phyloP scores from a whole-genome alignment of 1,140 invertebrate species.

The Bradynema listronoti region DNA sequence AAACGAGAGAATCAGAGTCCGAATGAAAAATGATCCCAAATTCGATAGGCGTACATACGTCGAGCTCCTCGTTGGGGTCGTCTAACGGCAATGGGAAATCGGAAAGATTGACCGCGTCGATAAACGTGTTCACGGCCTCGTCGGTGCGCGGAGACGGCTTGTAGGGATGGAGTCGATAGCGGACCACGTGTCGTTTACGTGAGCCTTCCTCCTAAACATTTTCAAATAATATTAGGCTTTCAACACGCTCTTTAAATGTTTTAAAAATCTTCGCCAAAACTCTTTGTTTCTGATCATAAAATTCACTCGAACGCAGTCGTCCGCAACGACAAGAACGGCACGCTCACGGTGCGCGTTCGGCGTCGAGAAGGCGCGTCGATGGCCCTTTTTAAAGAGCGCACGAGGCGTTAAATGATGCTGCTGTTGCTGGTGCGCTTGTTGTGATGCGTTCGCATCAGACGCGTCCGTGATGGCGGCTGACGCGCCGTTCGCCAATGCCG shows the following conservation, averaged over 20 bases:
- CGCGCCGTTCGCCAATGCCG: background rate
- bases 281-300: background rate
- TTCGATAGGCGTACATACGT: background rate
- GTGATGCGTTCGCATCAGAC: background rate
- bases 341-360: conserved; percentile 31
- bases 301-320: conserved; percentile 16
- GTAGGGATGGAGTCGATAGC: conserved; percentile 37
- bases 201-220: conserved; percentile 30
- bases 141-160: conserved; percentile 20
- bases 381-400: conserved; percentile 41
- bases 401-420: too few species aligned
- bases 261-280: conserved; percentile 1
- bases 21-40: background rate
- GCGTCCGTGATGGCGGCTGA: background rate
- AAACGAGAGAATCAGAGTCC: conserved; percentile 10
- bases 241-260: background rate
- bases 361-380: conserved; percentile 42
- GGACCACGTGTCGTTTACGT: conserved; percentile 19
- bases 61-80: conserved; percentile 27
- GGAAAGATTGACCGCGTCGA: conserved; percentile 20
- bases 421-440: too few species aligned
- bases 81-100: conserved; percentile 9
- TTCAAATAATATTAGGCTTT: conserved; percentile 6
- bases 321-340: conserved; percentile 26
- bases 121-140: conserved; percentile 32